A percentile compares a stretch with the other conserved stretches of the same genome.
Conservation (phyloP, 2,888 invertebrate genomes). For the Geophilus truncorum region DNA sequence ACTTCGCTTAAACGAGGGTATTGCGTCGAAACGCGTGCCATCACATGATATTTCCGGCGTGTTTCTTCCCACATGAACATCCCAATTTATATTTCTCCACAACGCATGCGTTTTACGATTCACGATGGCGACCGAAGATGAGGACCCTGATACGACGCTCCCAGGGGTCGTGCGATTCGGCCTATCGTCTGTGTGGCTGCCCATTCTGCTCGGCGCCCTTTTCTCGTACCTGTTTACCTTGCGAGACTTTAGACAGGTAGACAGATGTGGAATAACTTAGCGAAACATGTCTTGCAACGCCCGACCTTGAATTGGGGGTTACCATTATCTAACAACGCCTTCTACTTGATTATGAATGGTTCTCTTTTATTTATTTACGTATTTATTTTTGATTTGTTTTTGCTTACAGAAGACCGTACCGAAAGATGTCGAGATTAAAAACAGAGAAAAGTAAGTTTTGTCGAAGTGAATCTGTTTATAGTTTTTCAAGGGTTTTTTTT, state of each 20-base stretch:
- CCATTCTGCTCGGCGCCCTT: background rate
- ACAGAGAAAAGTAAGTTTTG: background rate
- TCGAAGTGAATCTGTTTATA: too few relatives aligned
- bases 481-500: too few relatives aligned
- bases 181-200: background rate
- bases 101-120: background rate
- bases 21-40: background rate
- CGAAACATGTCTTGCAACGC: background rate
- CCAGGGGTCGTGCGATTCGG: background rate
- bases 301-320: background rate
- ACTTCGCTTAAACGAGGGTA: background rate
- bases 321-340: background rate
- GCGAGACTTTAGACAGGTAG: background rate
- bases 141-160: background rate
- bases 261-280: background rate
- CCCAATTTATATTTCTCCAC: too few relatives aligned
- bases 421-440: background rate
- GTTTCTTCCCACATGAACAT: background rate
- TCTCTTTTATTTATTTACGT: background rate
- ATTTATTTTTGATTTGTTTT: background rate
- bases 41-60: background rate
- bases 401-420: background rate
- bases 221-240: slow-evolving; percentile 16
- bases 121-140: background rate
- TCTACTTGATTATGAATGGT: background rate